Base-by-base conservation (phyloP, 2,113 vertebrate genomes). In the Strix aluco region DNA sequence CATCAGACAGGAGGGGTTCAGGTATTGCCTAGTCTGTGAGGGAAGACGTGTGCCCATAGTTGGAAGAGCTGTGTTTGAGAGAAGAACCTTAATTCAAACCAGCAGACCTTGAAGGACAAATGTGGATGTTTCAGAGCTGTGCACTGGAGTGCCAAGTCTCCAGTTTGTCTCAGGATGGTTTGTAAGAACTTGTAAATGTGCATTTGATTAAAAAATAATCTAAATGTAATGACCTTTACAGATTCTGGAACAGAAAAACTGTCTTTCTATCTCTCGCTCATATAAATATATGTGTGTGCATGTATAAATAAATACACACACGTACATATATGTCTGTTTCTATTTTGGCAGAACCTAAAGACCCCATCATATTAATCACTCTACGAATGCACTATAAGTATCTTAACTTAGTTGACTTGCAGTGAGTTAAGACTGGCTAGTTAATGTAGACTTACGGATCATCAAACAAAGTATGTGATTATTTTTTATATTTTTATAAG, bases 191-290 rank as follows among this genome's bases (percentile, higher is more conserved):
- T 79, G 19, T 80, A 86, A 73, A 88, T 94, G 47, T 91, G 73
- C 29, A 79, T 81, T 96, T 95, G 73, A 80, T 96, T 95, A 72
- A 94, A 94, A 93, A 86, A 69, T 52, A 92, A 62, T 90, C 70
- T 72, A 75, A 94, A 73, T 85, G 7, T 73, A 91, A 61, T 92
- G 78, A 92, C 54, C 84, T 66, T 82, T 91, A 85, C 25, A 51
- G 73, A 89, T 91, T 85, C 80, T 91, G 86, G 91, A 92, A 85
- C 25, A 73, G 73, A 85, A 82, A 61, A 25, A 16, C 54, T 81
- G 16, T 42, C n/a, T 80, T 87, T 90, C 67, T 70, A 2, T 86
- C 52, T 89, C 23, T 70, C 34, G 80, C 8, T 87, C 49, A 71
- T 29, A 0, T 44, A 58, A 71, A 15, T 79, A 7, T 58, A 57